Conservation (phyloP, 2,113 vertebrate genomes). For the Pseudopodoces humilis region DNA sequence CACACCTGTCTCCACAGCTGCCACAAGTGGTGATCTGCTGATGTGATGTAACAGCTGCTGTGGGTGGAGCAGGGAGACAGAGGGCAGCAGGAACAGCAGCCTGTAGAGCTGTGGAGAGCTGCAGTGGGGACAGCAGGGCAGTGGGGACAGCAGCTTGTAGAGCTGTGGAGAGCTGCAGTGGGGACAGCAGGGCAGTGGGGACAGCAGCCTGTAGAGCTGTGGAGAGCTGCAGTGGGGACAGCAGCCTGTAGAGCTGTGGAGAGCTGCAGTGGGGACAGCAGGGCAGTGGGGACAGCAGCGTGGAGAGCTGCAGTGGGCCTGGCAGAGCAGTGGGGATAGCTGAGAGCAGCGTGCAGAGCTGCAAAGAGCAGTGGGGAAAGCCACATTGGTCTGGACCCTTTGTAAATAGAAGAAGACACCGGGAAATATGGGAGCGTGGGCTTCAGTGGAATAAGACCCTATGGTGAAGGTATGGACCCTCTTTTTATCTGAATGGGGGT, state of each 20-base stretch:
- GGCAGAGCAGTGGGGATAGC: neutral
- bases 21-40: neutral
- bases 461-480: neutral
- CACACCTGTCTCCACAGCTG: neutral
- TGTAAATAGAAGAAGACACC: neutral
- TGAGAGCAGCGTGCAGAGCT: neutral
- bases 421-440: neutral
- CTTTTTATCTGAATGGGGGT: neutral
- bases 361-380: neutral
- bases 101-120: neutral
- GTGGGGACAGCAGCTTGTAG: neutral
- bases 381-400: accelerated
- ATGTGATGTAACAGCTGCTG: neutral
- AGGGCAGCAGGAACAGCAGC: neutral
- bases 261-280: neutral
- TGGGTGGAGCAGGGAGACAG: neutral
- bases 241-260: too few species aligned
- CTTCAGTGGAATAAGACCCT: neutral
- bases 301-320: neutral
- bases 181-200: too few species aligned
- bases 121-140: too few species aligned
- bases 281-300: neutral
- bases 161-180: neutral
- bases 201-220: neutral
- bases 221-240: neutral